Percentiles rank a stretch among this genome's conserved stretches.
These are phyloP conservation scores for Phoenoteleia sp. DNA, from an alignment of 2,888 invertebrate genomes.

Conservation along the genomic window DNA sequence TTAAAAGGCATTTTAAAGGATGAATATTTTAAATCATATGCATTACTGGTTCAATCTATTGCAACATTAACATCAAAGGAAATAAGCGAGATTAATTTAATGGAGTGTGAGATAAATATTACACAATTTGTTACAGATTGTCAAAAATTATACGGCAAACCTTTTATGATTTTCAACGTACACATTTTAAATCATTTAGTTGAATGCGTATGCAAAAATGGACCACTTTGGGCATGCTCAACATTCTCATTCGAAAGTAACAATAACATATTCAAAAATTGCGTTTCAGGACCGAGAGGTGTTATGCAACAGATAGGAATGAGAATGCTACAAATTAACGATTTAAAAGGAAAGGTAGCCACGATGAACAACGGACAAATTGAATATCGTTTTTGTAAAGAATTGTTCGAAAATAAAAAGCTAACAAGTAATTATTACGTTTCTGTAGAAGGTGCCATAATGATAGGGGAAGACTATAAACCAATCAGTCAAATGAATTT, in stretches of 20 bases:
- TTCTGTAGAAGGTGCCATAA: background rate
- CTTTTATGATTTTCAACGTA: conserved; percentile 45
- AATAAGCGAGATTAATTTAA: conserved; percentile 40
- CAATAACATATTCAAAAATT: conserved; percentile 50
- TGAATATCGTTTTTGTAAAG: background rate
- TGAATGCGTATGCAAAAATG: conserved; percentile 32
- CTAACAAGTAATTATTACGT: background rate
- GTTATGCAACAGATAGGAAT: conserved; percentile 38
- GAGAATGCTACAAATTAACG: conserved; percentile 16
- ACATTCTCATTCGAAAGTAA: conserved; percentile 45
- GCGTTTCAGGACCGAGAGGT: conserved; percentile 50
- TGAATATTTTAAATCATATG: conserved; percentile 52
- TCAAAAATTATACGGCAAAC: conserved; percentile 35
- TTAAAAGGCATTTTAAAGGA: conserved; percentile 34
- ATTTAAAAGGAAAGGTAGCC: background rate
- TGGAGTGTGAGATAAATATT: conserved; percentile 52
- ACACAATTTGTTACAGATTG: conserved; percentile 45
- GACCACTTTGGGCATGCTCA: conserved; percentile 40
- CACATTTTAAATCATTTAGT: conserved; percentile 43
- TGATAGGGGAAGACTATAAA: background rate
- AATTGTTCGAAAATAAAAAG: background rate
- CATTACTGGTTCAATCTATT: conserved; percentile 38
- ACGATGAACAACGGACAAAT: too few species aligned
- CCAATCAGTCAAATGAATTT: too few species aligned
- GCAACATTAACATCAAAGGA: conserved; percentile 12